Evolutionary conservation across 2,888 invertebrate species (phyloP).

Genomic region (Oscheius sp.): DNA sequence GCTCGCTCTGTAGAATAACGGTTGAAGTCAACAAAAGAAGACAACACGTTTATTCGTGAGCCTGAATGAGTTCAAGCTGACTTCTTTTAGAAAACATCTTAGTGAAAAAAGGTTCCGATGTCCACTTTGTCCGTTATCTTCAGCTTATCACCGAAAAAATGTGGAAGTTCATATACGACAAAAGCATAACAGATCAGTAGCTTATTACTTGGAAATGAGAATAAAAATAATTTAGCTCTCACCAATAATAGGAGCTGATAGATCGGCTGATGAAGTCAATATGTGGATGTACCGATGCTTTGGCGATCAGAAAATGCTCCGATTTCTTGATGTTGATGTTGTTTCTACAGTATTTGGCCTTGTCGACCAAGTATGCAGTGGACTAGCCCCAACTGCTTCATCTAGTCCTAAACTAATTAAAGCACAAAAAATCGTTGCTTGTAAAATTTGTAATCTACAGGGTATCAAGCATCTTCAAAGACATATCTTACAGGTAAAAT

Average conservation of each 20-base stretch:
- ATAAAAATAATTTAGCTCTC: not conserved
- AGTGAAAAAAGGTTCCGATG: not conserved
- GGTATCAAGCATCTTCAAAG: slow-evolving; percentile 15
- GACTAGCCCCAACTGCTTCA: not conserved
- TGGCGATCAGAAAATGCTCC: not conserved
- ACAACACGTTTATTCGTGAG: not conserved
- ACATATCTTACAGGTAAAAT: slow-evolving; percentile 24
- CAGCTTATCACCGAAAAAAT: not conserved
- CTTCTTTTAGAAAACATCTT: not conserved
- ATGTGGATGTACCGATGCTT: not conserved
- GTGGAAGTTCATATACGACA: not conserved
- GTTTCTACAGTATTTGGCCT: not conserved
- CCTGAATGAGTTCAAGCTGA: not conserved
- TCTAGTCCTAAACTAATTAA: not conserved
- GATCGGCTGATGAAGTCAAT: not conserved
- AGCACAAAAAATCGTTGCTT: not conserved
- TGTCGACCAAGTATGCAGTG: not conserved
- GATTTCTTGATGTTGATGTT: not conserved
- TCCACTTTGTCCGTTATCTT: not conserved
- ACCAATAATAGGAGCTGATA: not conserved
- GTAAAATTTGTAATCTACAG: not conserved
- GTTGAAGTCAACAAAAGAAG: not conserved
- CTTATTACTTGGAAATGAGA: not conserved
- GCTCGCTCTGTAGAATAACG: not conserved
- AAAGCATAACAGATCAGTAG: not conserved